Conservation (phyloP, 1,140 invertebrate species). For the Thaumetopoea pityocampa region DNA sequence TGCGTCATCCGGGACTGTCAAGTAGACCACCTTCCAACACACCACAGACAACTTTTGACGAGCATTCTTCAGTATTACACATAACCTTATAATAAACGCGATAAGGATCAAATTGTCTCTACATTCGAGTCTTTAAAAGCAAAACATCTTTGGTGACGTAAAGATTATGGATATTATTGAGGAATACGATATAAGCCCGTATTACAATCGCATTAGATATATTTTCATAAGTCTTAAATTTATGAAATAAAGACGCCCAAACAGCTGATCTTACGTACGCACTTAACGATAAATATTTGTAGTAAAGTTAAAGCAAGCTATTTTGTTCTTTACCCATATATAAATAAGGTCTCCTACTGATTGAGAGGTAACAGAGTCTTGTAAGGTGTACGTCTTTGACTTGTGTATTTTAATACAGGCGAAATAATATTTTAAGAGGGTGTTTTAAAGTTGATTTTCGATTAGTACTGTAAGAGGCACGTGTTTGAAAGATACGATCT, state of each 20-base stretch:
- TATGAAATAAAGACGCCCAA: constrained; percentile 15
- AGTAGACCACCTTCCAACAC: constrained; percentile 7
- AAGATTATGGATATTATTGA: too few species aligned
- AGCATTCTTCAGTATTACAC: neutral
- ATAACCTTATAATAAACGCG: constrained; percentile 6
- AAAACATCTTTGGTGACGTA: constrained; percentile 5
- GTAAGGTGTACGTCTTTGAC: constrained; percentile 19
- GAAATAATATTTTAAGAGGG: neutral
- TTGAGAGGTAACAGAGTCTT: constrained; percentile 7
- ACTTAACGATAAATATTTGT: constrained; percentile 33
- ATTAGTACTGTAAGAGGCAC: constrained; percentile 25
- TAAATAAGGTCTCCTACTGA: constrained; percentile 8
- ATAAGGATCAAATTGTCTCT: constrained; percentile 16
- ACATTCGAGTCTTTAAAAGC: neutral
- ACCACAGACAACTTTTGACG: neutral
- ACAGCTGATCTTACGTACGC: constrained; percentile 56
- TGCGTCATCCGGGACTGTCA: constrained; percentile 16
- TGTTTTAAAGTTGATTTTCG: constrained; percentile 20
- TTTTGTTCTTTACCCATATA: neutral
- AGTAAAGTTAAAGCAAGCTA: constrained; percentile 18
- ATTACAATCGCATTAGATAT: constrained; percentile 12
- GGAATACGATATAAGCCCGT: too few species aligned
- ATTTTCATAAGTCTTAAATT: constrained; percentile 9
- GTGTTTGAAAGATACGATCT: constrained; percentile 57
- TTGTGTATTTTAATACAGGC: neutral